These are phyloP conservation scores for Bucco capensis DNA, from an alignment of 2,113 vertebrate species.

Conservation along the genomic window DNA sequence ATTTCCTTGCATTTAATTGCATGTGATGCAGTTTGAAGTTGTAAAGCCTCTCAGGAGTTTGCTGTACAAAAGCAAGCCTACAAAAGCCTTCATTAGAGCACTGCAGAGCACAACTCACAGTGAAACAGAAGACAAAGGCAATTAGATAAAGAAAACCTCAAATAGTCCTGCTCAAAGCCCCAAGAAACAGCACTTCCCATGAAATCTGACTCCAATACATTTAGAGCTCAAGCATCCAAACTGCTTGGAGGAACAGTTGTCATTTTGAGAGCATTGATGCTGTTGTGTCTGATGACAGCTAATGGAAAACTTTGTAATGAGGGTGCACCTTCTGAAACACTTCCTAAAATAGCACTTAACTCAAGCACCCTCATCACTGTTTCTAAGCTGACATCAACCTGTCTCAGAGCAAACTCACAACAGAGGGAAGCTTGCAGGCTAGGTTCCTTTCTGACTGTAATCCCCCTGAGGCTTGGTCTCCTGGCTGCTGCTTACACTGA, in stretches of 20 bases:
- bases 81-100: constrained; percentile 36
- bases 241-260: neutral
- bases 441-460: neutral
- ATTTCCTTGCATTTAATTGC: neutral
- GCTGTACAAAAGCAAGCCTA: constrained; percentile 36
- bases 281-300: neutral
- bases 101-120: neutral
- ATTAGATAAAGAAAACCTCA: neutral
- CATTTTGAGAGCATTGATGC: neutral
- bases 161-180: neutral
- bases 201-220: neutral
- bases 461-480: neutral
- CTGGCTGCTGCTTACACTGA: neutral
- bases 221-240: neutral
- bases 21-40: neutral
- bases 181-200: neutral
- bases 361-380: neutral
- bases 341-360: neutral
- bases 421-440: neutral
- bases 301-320: neutral
- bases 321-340: neutral
- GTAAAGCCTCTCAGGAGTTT: constrained; percentile 27
- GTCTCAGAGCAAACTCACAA: neutral
- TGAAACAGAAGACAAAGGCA: neutral
- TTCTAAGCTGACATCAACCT: neutral